Conservation (phyloP, 2,113 vertebrate genomes). For the Myiozetetes cayanensis region DNA sequence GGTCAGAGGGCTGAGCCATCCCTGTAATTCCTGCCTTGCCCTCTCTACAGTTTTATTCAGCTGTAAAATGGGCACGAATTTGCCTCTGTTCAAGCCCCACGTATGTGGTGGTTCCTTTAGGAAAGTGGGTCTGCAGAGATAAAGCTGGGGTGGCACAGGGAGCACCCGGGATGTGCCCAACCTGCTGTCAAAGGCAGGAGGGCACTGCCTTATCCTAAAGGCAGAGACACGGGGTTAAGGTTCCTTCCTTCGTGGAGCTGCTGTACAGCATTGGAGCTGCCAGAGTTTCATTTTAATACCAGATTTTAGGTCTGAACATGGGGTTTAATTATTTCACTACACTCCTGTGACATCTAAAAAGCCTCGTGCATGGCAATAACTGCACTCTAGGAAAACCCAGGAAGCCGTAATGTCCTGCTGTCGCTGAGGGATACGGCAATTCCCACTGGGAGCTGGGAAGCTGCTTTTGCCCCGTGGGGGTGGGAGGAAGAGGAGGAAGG, state of each 20-base stretch:
- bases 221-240: background rate
- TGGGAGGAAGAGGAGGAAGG: background rate
- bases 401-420: background rate
- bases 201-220: background rate
- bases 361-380: background rate
- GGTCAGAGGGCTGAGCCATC: background rate
- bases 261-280: background rate
- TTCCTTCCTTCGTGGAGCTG: background rate
- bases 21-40: background rate
- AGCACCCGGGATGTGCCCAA: background rate
- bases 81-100: background rate
- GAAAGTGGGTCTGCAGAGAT: background rate
- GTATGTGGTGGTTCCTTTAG: rapidly evolving
- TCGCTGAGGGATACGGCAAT: background rate
- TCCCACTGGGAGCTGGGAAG: background rate
- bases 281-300: background rate
- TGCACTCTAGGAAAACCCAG: background rate
- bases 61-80: background rate
- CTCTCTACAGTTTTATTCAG: background rate
- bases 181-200: background rate
- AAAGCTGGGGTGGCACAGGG: background rate
- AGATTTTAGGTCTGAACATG: background rate
- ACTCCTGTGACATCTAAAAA: background rate
- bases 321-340: conserved; percentile 7
- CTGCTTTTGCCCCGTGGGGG: background rate